A percentile compares a stretch with the other conserved stretches of the same genome.
phyloP scores from a whole-genome alignment of 2,113 vertebrate species.

The Nothoprocta perdicaria region DNA sequence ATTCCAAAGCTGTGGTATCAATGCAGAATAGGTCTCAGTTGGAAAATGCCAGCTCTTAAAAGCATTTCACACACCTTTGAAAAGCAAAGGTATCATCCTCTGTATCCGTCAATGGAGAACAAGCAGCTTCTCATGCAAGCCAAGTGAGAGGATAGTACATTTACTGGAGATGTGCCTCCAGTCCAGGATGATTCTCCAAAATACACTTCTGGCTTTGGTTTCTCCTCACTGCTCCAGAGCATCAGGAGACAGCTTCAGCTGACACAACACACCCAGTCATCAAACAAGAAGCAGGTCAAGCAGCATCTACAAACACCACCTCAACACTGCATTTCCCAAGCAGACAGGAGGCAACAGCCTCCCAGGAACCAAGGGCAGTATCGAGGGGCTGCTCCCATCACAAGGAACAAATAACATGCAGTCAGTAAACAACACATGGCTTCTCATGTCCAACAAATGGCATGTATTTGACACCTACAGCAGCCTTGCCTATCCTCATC shows the following conservation, averaged over 20 bases:
- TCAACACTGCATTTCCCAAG: not conserved
- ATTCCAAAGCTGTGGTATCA: not conserved
- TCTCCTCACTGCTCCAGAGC: not conserved
- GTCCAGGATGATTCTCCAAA: not conserved
- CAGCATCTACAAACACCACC: not conserved
- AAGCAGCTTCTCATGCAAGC: not conserved
- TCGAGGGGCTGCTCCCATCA: not conserved
- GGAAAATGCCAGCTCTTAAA: not conserved
- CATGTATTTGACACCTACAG: not conserved
- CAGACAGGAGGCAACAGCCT: not conserved
- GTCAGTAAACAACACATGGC: not conserved
- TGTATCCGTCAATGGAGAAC: not conserved
- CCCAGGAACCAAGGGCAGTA: not conserved
- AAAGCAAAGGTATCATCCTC: not conserved
- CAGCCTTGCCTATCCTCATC: accelerated
- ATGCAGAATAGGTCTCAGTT: not conserved
- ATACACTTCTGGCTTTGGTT: not conserved
- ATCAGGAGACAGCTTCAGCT: not conserved
- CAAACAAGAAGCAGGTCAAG: not conserved
- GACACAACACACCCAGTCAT: accelerated
- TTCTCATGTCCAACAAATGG: not conserved
- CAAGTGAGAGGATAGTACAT: not conserved
- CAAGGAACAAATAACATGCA: not conserved
- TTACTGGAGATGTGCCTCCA: not conserved
- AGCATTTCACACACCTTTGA: not conserved